Conservation (phyloP, 2,113 vertebrate species). For the Pteruthius melanotis region DNA sequence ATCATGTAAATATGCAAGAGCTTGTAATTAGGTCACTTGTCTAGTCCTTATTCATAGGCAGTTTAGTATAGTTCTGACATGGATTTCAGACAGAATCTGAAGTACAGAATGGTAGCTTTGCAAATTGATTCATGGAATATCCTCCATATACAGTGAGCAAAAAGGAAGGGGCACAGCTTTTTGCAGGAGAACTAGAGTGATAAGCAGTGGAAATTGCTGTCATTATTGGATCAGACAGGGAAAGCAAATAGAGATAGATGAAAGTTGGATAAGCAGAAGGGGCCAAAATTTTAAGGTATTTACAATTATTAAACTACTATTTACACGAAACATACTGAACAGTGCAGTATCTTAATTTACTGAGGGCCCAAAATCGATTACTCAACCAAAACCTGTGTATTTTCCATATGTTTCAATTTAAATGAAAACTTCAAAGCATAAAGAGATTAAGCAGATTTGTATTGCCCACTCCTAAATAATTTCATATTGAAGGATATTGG, state of each 20-base stretch:
- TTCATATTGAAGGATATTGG: slow-evolving; percentile 1
- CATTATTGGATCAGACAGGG: neutral
- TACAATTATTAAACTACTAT: neutral
- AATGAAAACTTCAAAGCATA: slow-evolving; percentile 35
- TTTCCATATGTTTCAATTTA: slow-evolving; percentile 25
- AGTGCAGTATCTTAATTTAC: neutral
- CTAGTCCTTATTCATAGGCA: neutral
- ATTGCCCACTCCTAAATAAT: slow-evolving; percentile 21
- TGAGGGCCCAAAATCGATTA: neutral
- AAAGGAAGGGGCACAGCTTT: neutral
- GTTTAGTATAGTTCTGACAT: neutral
- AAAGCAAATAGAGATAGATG: neutral
- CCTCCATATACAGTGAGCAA: neutral
- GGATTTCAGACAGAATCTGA: neutral
- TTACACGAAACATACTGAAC: neutral
- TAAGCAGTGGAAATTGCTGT: neutral
- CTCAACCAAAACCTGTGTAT: neutral
- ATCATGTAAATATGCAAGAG: neutral
- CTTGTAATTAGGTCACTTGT: neutral
- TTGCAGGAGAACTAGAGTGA: neutral
- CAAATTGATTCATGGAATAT: neutral
- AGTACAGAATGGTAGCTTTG: neutral
- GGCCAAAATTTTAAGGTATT: neutral
- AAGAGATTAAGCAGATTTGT: slow-evolving; percentile 5
- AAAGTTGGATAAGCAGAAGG: neutral